phyloP scores from a whole-genome alignment of 2,888 invertebrate genomes.

The Tetropium fuscum region DNA sequence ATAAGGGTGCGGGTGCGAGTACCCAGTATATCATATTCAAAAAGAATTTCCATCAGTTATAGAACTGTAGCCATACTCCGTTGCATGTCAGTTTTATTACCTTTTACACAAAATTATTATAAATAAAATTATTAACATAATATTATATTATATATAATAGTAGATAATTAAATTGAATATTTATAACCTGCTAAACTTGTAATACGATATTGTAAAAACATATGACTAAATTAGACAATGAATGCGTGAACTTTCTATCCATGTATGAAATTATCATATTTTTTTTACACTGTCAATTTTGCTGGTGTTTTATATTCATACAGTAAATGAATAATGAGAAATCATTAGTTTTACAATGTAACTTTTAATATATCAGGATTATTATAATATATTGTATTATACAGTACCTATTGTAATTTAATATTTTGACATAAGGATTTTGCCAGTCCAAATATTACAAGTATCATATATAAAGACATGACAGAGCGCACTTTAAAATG shows the following conservation, averaged over 20 bases:
- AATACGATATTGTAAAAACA: slow-evolving; percentile 65
- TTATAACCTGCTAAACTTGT: slow-evolving; percentile 65
- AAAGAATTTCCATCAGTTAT: slow-evolving; percentile 37
- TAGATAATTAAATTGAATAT: slow-evolving; percentile 64
- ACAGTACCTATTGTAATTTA: slow-evolving; percentile 54
- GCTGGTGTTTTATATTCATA: slow-evolving; percentile 60
- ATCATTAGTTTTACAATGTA: slow-evolving; percentile 55
- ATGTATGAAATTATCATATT: slow-evolving; percentile 57
- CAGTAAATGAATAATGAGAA: slow-evolving; percentile 46
- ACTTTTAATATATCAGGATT: slow-evolving; percentile 58
- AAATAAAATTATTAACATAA: slow-evolving; percentile 61
- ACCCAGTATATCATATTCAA: slow-evolving; percentile 49
- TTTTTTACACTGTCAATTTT: slow-evolving; percentile 64
- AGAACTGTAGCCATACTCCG: slow-evolving; percentile 62
- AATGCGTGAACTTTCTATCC: slow-evolving; percentile 62
- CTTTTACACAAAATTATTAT: slow-evolving; percentile 65
- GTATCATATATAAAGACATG: slow-evolving; percentile 53
- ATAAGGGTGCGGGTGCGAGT: slow-evolving; percentile 51
- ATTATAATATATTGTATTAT: slow-evolving; percentile 58
- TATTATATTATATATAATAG: slow-evolving; percentile 62
- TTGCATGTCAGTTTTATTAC: slow-evolving; percentile 66
- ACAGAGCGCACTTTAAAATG: slow-evolving; percentile 54
- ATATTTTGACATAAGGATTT: slow-evolving; percentile 48
- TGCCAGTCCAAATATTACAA: slow-evolving; percentile 44
- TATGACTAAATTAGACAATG: slow-evolving; percentile 65